phyloP scores from a whole-genome alignment of 2,113 vertebrate genomes.

The Octodon degus region DNA sequence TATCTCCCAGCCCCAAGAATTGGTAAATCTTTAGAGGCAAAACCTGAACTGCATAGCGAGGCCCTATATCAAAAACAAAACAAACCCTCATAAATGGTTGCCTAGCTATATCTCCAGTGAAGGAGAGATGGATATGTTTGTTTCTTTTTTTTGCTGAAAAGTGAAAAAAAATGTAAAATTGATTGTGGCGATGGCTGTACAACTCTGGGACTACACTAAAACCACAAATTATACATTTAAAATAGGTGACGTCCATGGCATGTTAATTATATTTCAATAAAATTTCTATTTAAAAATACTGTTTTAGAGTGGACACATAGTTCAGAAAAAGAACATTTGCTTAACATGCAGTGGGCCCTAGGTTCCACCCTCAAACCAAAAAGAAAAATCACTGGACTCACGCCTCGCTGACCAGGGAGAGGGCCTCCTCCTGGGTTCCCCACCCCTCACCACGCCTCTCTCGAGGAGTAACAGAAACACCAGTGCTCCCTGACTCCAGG shows the following conservation, averaged over 20 bases:
- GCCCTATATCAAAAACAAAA: no score
- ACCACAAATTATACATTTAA: not conserved
- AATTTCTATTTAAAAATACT: constrained; percentile 3
- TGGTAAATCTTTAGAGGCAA: not conserved
- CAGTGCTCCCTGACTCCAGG: not conserved
- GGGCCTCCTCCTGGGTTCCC: not conserved
- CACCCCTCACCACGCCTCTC: not conserved
- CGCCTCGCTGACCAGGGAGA: not conserved
- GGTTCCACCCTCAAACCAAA: not conserved
- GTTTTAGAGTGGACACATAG: not conserved
- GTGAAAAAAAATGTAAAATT: constrained; percentile 35
- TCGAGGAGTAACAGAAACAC: not conserved
- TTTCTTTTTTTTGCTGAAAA: not conserved
- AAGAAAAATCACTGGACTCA: constrained; percentile 21
- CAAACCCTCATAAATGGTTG: not conserved
- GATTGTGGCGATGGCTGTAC: not conserved
- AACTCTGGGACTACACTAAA: not conserved
- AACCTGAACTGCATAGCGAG: no score
- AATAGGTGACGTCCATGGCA: not conserved
- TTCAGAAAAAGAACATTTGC: not conserved
- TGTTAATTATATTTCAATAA: constrained; percentile 26
- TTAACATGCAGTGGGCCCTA: not conserved
- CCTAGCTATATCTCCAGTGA: not conserved
- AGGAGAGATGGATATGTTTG: not conserved
- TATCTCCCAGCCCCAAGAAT: no score